Evolutionary conservation across 2,113 vertebrate species (phyloP), one percentile per base, ranked within the genome.

Genomic region (Cavia porcellus): DNA sequence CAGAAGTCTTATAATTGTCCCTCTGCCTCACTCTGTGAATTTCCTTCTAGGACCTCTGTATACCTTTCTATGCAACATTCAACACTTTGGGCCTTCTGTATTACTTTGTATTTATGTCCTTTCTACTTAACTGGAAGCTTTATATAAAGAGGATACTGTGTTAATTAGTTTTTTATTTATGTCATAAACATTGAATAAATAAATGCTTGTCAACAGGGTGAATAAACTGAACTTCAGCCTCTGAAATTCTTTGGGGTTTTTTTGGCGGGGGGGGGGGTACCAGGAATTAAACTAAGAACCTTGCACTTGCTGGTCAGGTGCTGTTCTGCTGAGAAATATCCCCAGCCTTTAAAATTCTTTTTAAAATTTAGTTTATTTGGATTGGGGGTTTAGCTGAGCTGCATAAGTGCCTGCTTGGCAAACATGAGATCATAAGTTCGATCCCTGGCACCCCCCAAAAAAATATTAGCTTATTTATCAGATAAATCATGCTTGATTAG

Each of bases 221-320:
- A 90, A 77, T 89, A 89, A 85, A 47, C 83, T 96, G 82, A 96
- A 96, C 45, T 62, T 84, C 8, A 96, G 74, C 47, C 19, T 96
- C 62, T 97, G 75, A 79, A 92, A 57, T 87, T 96, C 11, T 94
- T 12, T 94, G 92, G 95, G 22, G 22, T 59, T 59, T 59, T 57
- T 55, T 55, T 55, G 6, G 10, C 50, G 57, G 57, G 50, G 11
- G 50, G 4, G 50, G 9, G 50, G 9, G 57, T 59, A 59, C 6
- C 57, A 59, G 57, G 19, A 59, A 22, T 59, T 22, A 20, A 59
- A 59, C 57, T 59, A 5, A 22, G 57, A 20, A 20, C 57, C 57
- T 59, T 22, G 57, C 20, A 22, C 57, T 59, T 59, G 57, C 5
- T 5, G 7, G 57, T 5, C 57, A 59, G 57, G 57, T 22, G 57